These are phyloP conservation scores for Acrocephalus scirpaceus DNA, from an alignment of 2,797 vertebrate genomes.

Conservation along the genomic window DNA sequence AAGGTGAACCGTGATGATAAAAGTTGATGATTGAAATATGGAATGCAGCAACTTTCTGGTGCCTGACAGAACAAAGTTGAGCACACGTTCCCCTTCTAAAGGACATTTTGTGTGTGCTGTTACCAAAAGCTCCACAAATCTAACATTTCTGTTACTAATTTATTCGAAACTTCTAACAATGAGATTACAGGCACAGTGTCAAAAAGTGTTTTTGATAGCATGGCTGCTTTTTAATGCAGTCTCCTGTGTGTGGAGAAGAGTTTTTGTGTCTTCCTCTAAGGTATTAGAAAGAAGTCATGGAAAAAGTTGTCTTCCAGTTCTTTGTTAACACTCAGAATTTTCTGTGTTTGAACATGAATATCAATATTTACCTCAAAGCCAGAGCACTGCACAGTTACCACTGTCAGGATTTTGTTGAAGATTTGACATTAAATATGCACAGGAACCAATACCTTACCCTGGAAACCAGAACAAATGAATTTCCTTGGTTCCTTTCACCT, in stretches of 20 bases:
- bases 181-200: neutral
- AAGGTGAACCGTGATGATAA: conserved; percentile 32
- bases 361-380: neutral
- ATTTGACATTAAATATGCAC: neutral
- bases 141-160: neutral
- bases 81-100: neutral
- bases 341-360: neutral
- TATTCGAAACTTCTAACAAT: neutral
- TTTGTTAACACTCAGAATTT: neutral
- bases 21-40: neutral
- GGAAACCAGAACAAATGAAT: neutral
- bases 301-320: neutral
- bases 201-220: neutral
- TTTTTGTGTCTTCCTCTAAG: neutral
- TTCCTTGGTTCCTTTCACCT: neutral
- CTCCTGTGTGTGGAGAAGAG: neutral
- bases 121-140: neutral
- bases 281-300: neutral
- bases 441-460: neutral
- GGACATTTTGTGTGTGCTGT: neutral
- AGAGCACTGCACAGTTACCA: neutral
- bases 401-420: neutral
- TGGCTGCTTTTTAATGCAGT: neutral
- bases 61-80: neutral
- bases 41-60: neutral